A percentile compares a stretch with the other conserved stretches of the same genome.
phyloP scores from a whole-genome alignment of 2,888 invertebrate genomes.

The Synanthedon formicaeformis region DNA sequence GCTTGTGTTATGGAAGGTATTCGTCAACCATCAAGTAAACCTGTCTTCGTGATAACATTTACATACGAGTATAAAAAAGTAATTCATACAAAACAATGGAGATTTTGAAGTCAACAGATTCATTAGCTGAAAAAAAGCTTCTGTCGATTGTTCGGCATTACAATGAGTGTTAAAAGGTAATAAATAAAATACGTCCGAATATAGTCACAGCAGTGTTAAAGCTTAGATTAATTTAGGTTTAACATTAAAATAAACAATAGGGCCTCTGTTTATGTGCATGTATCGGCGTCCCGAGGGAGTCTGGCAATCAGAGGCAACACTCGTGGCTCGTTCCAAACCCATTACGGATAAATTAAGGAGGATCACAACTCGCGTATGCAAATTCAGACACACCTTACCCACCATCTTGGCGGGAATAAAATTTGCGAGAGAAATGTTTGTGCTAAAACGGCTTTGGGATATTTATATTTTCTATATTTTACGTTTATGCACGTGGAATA shows the following conservation, averaged over 20 bases:
- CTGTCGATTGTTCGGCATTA: too few relatives aligned
- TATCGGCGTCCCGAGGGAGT: slow-evolving; percentile 37
- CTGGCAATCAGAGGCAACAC: slow-evolving; percentile 54
- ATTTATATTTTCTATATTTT: too few relatives aligned
- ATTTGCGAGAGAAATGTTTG: background rate
- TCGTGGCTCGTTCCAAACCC: slow-evolving; percentile 51
- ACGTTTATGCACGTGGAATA: too few relatives aligned
- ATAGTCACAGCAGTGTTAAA: slow-evolving; percentile 3
- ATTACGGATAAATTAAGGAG: slow-evolving; percentile 61
- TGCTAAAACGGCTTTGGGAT: background rate
- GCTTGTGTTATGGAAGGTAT: too few relatives aligned
- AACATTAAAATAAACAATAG: slow-evolving; percentile 5
- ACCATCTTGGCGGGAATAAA: background rate
- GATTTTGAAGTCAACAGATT: too few relatives aligned
- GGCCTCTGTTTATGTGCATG: slow-evolving; percentile 11
- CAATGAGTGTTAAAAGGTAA: background rate
- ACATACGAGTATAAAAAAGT: too few relatives aligned
- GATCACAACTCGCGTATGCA: slow-evolving; percentile 35
- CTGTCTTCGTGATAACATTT: too few relatives aligned
- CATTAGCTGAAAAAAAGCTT: too few relatives aligned
- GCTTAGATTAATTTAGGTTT: background rate
- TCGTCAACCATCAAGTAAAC: too few relatives aligned
- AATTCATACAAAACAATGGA: too few relatives aligned
- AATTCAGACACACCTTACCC: slow-evolving; percentile 1
- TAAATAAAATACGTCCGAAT: background rate